These are phyloP conservation scores for Electrophaes corylata DNA, from an alignment of 2,888 invertebrate species.

Conservation along the genomic window DNA sequence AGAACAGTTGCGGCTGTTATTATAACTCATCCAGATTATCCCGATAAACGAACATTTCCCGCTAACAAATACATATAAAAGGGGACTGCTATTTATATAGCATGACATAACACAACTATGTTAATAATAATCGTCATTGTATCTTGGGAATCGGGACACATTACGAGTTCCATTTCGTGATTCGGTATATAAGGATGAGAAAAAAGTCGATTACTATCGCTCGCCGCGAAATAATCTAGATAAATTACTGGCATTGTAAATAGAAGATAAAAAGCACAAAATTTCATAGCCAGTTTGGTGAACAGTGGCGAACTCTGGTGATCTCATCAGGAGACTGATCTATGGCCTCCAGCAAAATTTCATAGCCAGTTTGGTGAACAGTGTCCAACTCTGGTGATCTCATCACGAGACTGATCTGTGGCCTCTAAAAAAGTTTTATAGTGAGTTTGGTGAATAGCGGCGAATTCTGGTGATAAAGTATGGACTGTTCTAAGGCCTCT, in stretches of 20 bases:
- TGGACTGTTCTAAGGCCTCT: too few species aligned
- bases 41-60: slow-evolving; percentile 47
- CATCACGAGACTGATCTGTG: too few species aligned
- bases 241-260: slow-evolving; percentile 68
- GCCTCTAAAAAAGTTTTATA: too few species aligned
- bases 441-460: too few species aligned
- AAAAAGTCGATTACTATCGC: slow-evolving; percentile 81
- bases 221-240: slow-evolving; percentile 82
- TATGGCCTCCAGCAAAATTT: too few species aligned
- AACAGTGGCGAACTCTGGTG: neutral
- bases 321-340: too few species aligned
- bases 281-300: too few species aligned
- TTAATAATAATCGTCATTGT: slow-evolving; percentile 69
- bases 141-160: slow-evolving; percentile 63
- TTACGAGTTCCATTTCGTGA: slow-evolving; percentile 55
- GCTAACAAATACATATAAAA: slow-evolving; percentile 51
- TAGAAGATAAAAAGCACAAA: slow-evolving; percentile 7
- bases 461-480: too few species aligned
- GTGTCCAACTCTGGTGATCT: too few species aligned
- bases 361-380: too few species aligned
- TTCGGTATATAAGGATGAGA: slow-evolving; percentile 56
- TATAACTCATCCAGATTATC: slow-evolving; percentile 54
- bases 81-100: slow-evolving; percentile 54
- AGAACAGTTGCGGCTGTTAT: slow-evolving; percentile 64
- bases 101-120: slow-evolving; percentile 55